Evolutionary conservation across 2,113 vertebrate genomes (phyloP), one percentile per base, ranked within the genome.

Genomic region (Zosterops pallidus): DNA sequence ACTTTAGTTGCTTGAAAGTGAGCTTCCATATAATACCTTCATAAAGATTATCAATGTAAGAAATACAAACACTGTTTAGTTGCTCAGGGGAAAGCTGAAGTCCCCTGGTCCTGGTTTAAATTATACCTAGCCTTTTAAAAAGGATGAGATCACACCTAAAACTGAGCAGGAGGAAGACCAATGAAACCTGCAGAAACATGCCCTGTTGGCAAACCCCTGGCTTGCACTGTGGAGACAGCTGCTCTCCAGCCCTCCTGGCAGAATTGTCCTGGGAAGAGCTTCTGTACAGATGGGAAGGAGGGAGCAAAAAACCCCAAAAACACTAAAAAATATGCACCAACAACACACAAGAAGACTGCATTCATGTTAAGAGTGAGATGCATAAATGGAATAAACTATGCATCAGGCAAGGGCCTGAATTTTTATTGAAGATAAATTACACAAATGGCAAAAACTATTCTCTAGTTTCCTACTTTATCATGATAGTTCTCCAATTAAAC

Each of bases 161-260:
- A 60, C 41, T 6, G 2, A 50, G 33, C 15, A 16, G 14, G 50
- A 70, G n/a, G 44, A 83, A 94, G 93, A 64, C 22, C 72, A 88
- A 17, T 70, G 86, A 96, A 95, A 76, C 41, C 31, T 41, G 60
- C 92, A 89, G 87, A 95, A 94, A 62, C 18, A 60, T n/a, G n/a
- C 68, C 75, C 86, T 95, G 75, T 86, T 97, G 93, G 92, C 91
- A 97, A 94, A 95, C 75, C 84, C 81, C 92, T 88, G 84, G n/a
- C 87, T 95, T 95, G 74, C 67, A 39, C 64, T 65, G 74, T 59
- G 72, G 68, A 93, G 89, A 96, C 97, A 98, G 97, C 95, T 98
- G 97, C 78, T 97, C 80, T 96, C 92, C 94, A 96, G 68, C 93
- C 96, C 92, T 97, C 96, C 90, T 97, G 96, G 94, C 94, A 96